Evolutionary conservation across 2,797 vertebrate genomes (phyloP).

Genomic region (Protosalanx chinensis): DNA sequence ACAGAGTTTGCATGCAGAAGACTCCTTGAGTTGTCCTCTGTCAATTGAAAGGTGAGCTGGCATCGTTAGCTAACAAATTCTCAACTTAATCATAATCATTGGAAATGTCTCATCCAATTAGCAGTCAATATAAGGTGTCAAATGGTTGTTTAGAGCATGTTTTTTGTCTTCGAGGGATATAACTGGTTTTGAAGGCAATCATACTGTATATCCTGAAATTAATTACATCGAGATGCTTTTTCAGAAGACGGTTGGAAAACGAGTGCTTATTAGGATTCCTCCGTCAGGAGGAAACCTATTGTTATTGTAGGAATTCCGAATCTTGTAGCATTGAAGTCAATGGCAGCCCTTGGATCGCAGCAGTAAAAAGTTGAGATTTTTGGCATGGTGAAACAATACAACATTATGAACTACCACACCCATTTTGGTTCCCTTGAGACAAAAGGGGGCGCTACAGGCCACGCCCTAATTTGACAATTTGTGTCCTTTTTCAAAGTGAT

Average conservation of each 20-base stretch:
- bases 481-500: no score
- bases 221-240: neutral
- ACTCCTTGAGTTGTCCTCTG: conserved; percentile 65
- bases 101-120: conserved; percentile 57
- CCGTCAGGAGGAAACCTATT: no score
- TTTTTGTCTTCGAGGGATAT: neutral
- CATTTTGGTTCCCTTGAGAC: no score
- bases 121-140: conserved; percentile 46
- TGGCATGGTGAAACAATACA: no score
- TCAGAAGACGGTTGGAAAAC: neutral
- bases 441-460: no score
- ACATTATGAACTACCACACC: no score
- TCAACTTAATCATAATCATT: conserved; percentile 64
- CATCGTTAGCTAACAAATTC: conserved; percentile 60
- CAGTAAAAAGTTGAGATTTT: no score
- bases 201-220: neutral
- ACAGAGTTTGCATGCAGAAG: conserved; percentile 48
- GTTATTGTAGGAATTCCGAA: no score
- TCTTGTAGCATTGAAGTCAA: no score
- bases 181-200: neutral
- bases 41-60: conserved; percentile 57
- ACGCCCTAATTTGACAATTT: no score
- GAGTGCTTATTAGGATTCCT: neutral
- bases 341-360: no score
- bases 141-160: conserved; percentile 36